phyloP scores from a whole-genome alignment of 23 tunicate species.

The Pegea sp. region DNA sequence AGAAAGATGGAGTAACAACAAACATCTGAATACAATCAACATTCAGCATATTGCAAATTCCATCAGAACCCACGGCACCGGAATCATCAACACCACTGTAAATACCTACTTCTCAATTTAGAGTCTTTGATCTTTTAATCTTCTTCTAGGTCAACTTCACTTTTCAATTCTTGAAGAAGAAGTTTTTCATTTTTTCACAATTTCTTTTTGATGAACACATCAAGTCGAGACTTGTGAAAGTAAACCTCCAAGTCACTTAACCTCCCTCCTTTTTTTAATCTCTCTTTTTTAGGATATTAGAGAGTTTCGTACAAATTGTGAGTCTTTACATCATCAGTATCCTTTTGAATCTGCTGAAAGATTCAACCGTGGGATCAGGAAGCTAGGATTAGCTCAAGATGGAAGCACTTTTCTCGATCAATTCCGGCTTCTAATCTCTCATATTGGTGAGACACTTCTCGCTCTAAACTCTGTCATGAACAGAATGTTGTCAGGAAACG shows the following conservation, averaged over 20 bases:
- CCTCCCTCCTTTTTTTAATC: neutral
- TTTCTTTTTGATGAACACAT: constrained; percentile 85
- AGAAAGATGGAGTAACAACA: constrained; percentile 82
- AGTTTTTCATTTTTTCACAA: constrained; percentile 72
- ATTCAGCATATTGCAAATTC: constrained; percentile 88
- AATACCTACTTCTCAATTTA: constrained; percentile 1
- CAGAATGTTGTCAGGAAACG: constrained; percentile 24
- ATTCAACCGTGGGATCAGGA: constrained; percentile 62
- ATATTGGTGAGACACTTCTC: constrained; percentile 20
- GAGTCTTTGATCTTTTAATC: neutral
- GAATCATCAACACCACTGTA: constrained; percentile 93
- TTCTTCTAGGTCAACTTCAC: constrained; percentile 54
- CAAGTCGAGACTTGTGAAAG: constrained; percentile 65
- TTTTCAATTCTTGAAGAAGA: constrained; percentile 71
- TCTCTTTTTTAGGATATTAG: neutral
- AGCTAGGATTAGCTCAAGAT: constrained; percentile 57
- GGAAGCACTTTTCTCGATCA: constrained; percentile 66
- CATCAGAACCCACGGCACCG: constrained; percentile 84
- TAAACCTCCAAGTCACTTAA: neutral
- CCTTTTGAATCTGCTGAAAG: constrained; percentile 79
- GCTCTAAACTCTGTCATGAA: neutral
- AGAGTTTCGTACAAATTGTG: neutral
- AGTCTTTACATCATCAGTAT: constrained; percentile 19
- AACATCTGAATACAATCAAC: constrained; percentile 82
- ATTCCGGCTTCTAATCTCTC: constrained; percentile 61